Conservation (phyloP, 1,140 invertebrate species). For the Charaxes varanes region DNA sequence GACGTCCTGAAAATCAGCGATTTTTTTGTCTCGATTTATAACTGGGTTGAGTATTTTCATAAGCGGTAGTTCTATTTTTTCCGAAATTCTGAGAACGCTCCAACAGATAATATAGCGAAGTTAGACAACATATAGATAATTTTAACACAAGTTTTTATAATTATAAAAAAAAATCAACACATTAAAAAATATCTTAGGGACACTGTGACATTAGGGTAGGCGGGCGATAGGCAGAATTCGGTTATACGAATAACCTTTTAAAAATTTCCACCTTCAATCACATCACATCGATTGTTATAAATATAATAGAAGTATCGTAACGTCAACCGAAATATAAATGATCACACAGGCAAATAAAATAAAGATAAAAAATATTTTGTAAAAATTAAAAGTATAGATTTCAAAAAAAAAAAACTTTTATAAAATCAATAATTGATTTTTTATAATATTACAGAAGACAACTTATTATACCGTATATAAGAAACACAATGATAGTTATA, state of each 20-base stretch:
- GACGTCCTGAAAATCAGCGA: no score
- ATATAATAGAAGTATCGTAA: not conserved
- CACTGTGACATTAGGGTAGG: not conserved
- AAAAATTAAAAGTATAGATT: conserved; percentile 15
- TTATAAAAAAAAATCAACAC: no score
- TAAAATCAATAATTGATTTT: conserved; percentile 39
- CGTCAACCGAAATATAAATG: conserved; percentile 4
- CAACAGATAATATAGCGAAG: no score
- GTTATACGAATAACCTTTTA: no score
- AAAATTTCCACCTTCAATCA: no score
- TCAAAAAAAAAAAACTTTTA: conserved; percentile 28
- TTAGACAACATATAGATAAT: no score
- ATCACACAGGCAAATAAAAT: conserved; percentile 16
- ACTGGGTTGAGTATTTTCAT: no score
- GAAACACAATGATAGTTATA: conserved; percentile 52
- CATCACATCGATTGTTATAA: no score
- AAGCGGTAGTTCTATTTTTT: no score
- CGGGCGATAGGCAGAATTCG: not conserved
- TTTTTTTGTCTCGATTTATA: no score
- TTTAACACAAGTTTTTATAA: no score
- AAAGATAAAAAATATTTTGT: conserved; percentile 17
- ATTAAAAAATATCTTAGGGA: not conserved
- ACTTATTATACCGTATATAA: conserved; percentile 42
- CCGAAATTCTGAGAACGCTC: no score
- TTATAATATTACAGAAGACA: conserved; percentile 48